These are phyloP conservation scores for Eulemur mongoz DNA, from an alignment of 2,797 vertebrate genomes.

Conservation along the genomic window DNA sequence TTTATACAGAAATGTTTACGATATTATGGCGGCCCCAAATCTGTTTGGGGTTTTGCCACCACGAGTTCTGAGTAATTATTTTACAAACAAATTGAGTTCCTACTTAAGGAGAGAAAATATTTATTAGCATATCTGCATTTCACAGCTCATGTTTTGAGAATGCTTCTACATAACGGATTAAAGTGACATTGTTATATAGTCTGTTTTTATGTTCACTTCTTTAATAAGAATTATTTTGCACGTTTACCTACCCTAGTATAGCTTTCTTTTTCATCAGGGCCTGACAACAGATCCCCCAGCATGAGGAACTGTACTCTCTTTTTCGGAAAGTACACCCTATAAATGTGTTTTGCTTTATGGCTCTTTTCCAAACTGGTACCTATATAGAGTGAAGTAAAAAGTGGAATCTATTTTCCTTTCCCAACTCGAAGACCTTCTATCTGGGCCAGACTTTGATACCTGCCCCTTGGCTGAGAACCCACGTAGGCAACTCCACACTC, in stretches of 20 bases:
- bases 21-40: neutral
- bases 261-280: constrained; percentile 17
- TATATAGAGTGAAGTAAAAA: constrained; percentile 72
- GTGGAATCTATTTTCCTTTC: constrained; percentile 79
- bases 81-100: constrained; percentile 2
- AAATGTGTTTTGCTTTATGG: constrained; percentile 64
- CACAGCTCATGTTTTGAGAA: neutral
- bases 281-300: constrained; percentile 35
- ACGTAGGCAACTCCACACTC: constrained; percentile 89
- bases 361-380: constrained; percentile 67
- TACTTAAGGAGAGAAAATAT: constrained; percentile 37
- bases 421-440: constrained; percentile 85
- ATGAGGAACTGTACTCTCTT: neutral
- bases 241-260: neutral
- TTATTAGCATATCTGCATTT: constrained; percentile 47
- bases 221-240: constrained; percentile 17
- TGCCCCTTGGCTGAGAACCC: constrained; percentile 86
- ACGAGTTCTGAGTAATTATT: neutral
- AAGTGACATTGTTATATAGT: neutral
- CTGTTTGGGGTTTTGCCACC: neutral
- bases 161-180: constrained; percentile 17
- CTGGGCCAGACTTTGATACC: constrained; percentile 86
- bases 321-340: constrained; percentile 56
- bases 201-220: neutral
- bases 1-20: constrained; percentile 25